Percentiles rank a stretch among this genome's conserved stretches.
Conservation (phyloP, 2,113 vertebrate species). For the Sapayoa aenigma region DNA sequence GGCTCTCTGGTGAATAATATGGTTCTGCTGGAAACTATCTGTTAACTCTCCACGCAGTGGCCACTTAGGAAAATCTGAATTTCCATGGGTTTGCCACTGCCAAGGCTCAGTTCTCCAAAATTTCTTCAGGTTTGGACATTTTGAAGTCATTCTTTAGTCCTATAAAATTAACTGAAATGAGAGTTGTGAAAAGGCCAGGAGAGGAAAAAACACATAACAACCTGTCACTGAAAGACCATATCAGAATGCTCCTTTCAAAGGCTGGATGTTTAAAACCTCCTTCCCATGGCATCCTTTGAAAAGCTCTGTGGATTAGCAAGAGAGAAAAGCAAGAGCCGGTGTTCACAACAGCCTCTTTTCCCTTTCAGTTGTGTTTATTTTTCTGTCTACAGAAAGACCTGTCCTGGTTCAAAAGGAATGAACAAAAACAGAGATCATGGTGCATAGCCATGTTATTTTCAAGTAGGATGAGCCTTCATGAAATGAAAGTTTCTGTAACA, state of each 20-base stretch:
- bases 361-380: background rate
- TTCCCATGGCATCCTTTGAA: background rate
- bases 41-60: background rate
- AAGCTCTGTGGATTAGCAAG: background rate
- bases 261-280: background rate
- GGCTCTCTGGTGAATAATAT: background rate
- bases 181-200: background rate
- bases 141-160: background rate
- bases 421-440: background rate
- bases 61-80: background rate
- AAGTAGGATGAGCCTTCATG: background rate
- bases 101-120: background rate
- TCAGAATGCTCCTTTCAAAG: background rate
- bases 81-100: background rate
- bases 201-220: background rate
- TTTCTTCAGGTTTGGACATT: background rate
- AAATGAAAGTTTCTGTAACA: conserved; percentile 28
- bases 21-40: background rate
- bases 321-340: background rate
- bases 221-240: background rate
- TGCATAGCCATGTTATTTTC: background rate
- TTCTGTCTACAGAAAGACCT: background rate
- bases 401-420: background rate
- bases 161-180: background rate
- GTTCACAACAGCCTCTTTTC: background rate